Evolutionary conservation across 2,797 vertebrate species (phyloP), one percentile per base, ranked within the genome.

Genomic region (Etheostoma perlongum): DNA sequence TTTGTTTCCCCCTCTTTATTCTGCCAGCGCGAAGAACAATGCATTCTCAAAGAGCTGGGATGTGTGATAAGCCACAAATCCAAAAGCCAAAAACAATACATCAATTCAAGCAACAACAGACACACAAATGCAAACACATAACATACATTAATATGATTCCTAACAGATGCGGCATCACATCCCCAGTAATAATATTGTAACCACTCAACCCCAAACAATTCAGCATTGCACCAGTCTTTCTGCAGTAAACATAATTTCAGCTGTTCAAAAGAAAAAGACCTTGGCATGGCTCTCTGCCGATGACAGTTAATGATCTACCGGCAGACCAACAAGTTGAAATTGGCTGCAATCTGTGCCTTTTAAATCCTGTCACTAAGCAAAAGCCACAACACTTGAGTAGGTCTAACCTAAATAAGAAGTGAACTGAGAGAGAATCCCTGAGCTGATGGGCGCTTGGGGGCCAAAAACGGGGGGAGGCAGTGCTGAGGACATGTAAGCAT

Each of bases 391-490:
- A 89, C 75, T 85, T 19, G 72, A 90, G 80, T 76, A 73, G 33
- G 62, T 85, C 75, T 91, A 92, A 91, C 89, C 88, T 90, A 92
- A 89, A 94, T 93, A 90, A 88, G 82, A 91, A 90, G 77, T 87
- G 78, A 90, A 89, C 80, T 91, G 78, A 92, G 81, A 89, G 86
- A 83, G 65, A 90, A 82, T 89, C 77, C 72, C 73, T 76, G 80
- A 75, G 82, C 67, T 82, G 84, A 86, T 81, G 44, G 36, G 78
- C 15, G 46, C 63, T 80, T 49, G 30, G 74, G 85, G 70, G 69
- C 68, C 70, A 82, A 64, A 81, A 52, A 81, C 66, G 53, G 57
- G 27, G 54, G 63, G 69, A 72, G 65, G 74, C 21, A 48, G 59
- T 16, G 59, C 6, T 66, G 49, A 66, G 21, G 52, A 68, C 65